These are phyloP conservation scores for Onthophagus taurus DNA, from an alignment of 1,140 invertebrate genomes.

Conservation along the genomic window DNA sequence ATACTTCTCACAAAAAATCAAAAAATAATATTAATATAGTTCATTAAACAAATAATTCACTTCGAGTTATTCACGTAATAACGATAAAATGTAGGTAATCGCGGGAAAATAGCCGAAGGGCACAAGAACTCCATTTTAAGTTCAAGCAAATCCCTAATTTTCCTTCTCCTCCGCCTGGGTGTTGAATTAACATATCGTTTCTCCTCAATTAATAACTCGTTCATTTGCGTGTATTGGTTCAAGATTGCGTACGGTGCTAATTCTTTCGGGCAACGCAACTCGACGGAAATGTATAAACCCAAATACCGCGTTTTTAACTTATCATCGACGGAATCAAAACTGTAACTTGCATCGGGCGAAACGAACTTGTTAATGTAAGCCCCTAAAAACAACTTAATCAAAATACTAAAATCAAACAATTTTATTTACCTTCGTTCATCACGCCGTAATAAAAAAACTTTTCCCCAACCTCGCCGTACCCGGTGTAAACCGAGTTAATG, in stretches of 20 bases:
- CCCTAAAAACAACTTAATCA: neutral
- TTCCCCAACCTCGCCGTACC: slow-evolving; percentile 7
- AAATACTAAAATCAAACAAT: neutral
- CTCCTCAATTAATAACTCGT: no score
- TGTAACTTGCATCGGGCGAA: neutral
- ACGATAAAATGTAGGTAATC: slow-evolving; percentile 8
- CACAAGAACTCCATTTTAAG: slow-evolving; percentile 7
- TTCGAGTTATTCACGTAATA: no score
- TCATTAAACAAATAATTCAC: no score
- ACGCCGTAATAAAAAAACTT: slow-evolving; percentile 11
- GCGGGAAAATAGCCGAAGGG: neutral
- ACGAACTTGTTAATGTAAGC: slow-evolving; percentile 7
- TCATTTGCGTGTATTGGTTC: no score
- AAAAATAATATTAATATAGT: no score
- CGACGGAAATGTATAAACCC: slow-evolving; percentile 7
- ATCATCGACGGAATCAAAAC: neutral
- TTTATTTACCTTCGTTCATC: slow-evolving; percentile 5
- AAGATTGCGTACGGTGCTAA: neutral
- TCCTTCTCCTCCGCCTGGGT: neutral
- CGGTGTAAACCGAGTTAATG: slow-evolving; percentile 9
- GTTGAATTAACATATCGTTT: slow-evolving; percentile 2
- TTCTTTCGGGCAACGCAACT: slow-evolving; percentile 2
- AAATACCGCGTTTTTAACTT: neutral
- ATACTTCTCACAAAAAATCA: no score
- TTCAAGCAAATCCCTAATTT: neutral